Base-by-base conservation (phyloP, 2,888 invertebrate species). In the Selenia dentaria region DNA sequence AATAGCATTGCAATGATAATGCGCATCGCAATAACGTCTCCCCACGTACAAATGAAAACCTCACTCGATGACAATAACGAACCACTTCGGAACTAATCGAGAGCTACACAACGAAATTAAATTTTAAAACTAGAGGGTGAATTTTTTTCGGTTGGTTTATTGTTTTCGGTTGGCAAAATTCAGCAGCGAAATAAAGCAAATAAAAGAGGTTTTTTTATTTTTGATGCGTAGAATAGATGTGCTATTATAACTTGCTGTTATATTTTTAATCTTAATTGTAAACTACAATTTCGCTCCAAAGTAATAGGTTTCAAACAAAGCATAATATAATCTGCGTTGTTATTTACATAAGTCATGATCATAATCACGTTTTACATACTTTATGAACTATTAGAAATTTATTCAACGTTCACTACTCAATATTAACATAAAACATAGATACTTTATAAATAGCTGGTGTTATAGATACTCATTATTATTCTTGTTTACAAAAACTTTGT, bases 11-110 rank as follows among this genome's bases (percentile, higher is more conserved):
- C 70, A 73, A 83, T 83, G 77, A 86, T 84, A 83, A 81, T 80
- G 75, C 79, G 69, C 67, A 56, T 69, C 70, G 74, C 73, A 74
- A 74, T 74, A 78, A 74, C 69, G 74, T 83, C 83, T 83, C 85
- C 86, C 86, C 72, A 70, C 78, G 70, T 77, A 86, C 85, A 87
- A 87, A 86, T 87, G 87, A 85, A 88, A 89, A 84, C 72, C 81
- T 86, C 83, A 83, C 84, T 84, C 74, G 64, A 83, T 75, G 75
- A 87, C 83, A 88, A 88, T 86, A 82, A 83, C 74, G 59, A 65
- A 67, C 83, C 80, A 81, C 85, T 83, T 82, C 66, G 75, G 76
- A 85, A 83, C 78, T 83, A 85, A 87, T 87, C 81, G 80, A 78
- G 73, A 77, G 76, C 74, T 77, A 68, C 61, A 70, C 67, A 71